Percentiles rank a stretch among this genome's conserved stretches.
These are phyloP conservation scores for Engraulis encrasicolus DNA, from an alignment of 2,113 vertebrate species.

Conservation along the genomic window DNA sequence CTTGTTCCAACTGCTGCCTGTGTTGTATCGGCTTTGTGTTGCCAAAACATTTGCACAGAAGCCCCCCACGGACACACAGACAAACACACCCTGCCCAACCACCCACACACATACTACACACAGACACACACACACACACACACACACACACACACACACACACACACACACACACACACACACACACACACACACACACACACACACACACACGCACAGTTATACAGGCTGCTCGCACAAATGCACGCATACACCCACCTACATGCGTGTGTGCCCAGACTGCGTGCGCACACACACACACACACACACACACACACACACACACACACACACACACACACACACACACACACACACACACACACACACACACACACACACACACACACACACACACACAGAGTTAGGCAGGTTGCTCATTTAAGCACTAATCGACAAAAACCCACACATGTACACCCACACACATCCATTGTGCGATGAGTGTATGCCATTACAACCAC, in stretches of 20 bases:
- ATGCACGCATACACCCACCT: neutral
- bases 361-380: slow-evolving; percentile 38
- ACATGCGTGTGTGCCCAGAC: slow-evolving; percentile 1
- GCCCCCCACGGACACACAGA: slow-evolving; percentile 19
- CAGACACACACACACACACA: neutral
- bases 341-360: neutral
- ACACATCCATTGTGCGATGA: neutral
- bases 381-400: neutral
- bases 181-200: neutral
- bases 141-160: slow-evolving; percentile 20
- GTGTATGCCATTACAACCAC: neutral
- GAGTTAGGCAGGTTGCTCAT: too few species aligned
- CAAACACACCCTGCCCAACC: slow-evolving; percentile 1
- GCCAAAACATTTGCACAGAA: slow-evolving; percentile 12
- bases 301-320: neutral
- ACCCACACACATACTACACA: slow-evolving; percentile 49
- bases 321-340: slow-evolving; percentile 9
- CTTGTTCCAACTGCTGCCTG: neutral
- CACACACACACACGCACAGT: too few species aligned
- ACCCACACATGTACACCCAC: too few species aligned
- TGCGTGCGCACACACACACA: slow-evolving; percentile 21
- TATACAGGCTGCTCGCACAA: too few species aligned
- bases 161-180: slow-evolving; percentile 25
- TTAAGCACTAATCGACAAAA: too few species aligned
- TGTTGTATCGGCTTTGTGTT: slow-evolving; percentile 50